Conservation (phyloP, 2,888 invertebrate genomes). For the Pseudanteris insignis region DNA sequence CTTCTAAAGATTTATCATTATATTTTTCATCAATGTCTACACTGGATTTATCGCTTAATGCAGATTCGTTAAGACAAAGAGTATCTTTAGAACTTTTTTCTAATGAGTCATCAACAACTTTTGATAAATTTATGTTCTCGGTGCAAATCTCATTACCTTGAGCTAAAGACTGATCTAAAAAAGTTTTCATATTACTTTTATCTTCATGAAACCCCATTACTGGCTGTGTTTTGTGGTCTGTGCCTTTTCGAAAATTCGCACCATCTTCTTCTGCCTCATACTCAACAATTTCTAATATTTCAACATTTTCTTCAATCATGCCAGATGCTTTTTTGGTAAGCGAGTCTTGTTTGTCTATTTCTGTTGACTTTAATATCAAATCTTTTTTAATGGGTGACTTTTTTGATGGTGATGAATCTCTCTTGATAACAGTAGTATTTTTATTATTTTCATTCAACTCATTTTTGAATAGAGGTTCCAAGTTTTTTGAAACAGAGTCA, state of each 20-base stretch:
- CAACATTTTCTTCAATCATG: constrained; percentile 42
- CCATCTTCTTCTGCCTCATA: constrained; percentile 53
- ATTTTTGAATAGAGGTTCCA: background rate
- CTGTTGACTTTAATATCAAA: background rate
- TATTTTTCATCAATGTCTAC: background rate
- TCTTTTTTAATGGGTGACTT: constrained; percentile 5
- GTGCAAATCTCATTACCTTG: background rate
- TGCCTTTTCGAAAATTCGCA: constrained; percentile 43
- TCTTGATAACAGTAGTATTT: background rate
- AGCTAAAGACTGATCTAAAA: constrained; percentile 10
- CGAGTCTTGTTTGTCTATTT: background rate
- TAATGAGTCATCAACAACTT: background rate
- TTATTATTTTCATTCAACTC: background rate
- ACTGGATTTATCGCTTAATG: constrained; percentile 2
- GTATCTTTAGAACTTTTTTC: constrained; percentile 10
- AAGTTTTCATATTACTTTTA: constrained; percentile 12
- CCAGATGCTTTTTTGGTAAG: background rate
- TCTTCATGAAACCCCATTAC: constrained; percentile 21
- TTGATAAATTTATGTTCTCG: background rate
- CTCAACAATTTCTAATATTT: constrained; percentile 60
- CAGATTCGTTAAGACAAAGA: constrained; percentile 5
- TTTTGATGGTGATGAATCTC: constrained; percentile 3
- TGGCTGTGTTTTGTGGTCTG: constrained; percentile 35
- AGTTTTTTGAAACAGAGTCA: constrained; percentile 2
- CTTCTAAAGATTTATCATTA: constrained; percentile 38